Percentiles rank a stretch among this genome's conserved stretches.
These are phyloP conservation scores for Eunapius fragilis DNA, from an alignment of 37 sponge, comb jelly and placozoan species.

Conservation along the genomic window DNA sequence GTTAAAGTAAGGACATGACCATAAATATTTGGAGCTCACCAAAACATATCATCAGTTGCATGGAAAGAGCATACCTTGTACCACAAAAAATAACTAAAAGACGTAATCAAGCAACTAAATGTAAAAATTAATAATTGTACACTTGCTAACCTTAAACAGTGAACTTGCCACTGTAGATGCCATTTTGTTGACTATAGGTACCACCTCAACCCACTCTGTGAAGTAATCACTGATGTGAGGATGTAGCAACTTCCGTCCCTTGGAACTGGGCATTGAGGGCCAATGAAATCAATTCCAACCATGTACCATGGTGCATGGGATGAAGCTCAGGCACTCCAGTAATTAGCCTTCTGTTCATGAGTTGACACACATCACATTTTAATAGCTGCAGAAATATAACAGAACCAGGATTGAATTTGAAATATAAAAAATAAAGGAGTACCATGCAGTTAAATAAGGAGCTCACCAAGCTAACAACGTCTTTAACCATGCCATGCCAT, in stretches of 20 bases:
- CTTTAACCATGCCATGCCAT: constrained; percentile 34
- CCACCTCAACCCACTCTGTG: constrained; percentile 65
- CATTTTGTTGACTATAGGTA: constrained; percentile 42
- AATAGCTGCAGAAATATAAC: constrained; percentile 22
- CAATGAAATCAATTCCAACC: constrained; percentile 76
- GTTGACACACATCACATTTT: constrained; percentile 68
- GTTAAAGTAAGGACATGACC: no score
- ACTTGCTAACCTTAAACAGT: constrained; percentile 48
- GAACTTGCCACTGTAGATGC: constrained; percentile 48
- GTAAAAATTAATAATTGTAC: no score
- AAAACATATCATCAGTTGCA: no score
- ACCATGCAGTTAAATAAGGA: neutral
- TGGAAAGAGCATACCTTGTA: no score
- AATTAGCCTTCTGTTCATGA: constrained; percentile 51
- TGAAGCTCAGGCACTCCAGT: constrained; percentile 50
- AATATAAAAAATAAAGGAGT: no score
- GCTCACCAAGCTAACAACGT: constrained; percentile 35
- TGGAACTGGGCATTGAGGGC: constrained; percentile 28
- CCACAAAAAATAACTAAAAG: no score
- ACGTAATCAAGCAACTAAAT: no score
- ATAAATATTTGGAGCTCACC: no score
- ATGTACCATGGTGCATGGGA: constrained; percentile 68
- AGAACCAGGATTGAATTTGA: neutral
- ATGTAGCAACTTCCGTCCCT: constrained; percentile 40
- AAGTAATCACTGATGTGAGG: constrained; percentile 78